A percentile compares a stretch with the other conserved stretches of the same genome.
phyloP scores from a whole-genome alignment of 2,113 vertebrate species.

The Parotia lawesii region DNA sequence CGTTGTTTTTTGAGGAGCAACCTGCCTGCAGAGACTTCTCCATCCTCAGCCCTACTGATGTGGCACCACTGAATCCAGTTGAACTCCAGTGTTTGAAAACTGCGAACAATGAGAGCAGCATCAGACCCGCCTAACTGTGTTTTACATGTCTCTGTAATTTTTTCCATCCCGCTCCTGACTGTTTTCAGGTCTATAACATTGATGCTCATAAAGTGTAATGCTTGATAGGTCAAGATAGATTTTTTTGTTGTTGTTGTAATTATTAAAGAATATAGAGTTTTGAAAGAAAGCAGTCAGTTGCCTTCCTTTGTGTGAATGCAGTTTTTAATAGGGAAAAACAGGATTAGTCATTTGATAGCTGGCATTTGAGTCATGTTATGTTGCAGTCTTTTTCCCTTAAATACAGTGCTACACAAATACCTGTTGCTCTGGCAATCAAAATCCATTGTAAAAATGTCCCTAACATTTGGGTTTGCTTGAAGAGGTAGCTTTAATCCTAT shows the following conservation, averaged over 20 bases:
- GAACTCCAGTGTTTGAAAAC: background rate
- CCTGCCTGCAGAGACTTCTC: background rate
- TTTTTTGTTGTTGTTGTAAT: background rate
- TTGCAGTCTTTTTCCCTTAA: background rate
- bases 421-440: background rate
- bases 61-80: background rate
- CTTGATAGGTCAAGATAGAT: background rate
- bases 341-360: background rate
- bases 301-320: background rate
- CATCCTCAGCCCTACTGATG: background rate
- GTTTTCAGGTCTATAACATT: background rate
- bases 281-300: background rate
- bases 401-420: background rate
- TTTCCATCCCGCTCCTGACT: background rate
- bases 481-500: background rate
- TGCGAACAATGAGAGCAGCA: background rate
- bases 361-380: background rate
- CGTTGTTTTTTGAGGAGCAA: background rate
- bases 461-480: background rate
- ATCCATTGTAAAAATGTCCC: background rate
- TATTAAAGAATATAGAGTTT: background rate
- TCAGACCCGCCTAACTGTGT: accelerated
- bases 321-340: background rate
- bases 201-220: background rate
- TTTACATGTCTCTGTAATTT: background rate